Percentiles rank a stretch among this genome's conserved stretches.
Conservation (phyloP, 1,140 invertebrate genomes). For the Zelostemma sp. region DNA sequence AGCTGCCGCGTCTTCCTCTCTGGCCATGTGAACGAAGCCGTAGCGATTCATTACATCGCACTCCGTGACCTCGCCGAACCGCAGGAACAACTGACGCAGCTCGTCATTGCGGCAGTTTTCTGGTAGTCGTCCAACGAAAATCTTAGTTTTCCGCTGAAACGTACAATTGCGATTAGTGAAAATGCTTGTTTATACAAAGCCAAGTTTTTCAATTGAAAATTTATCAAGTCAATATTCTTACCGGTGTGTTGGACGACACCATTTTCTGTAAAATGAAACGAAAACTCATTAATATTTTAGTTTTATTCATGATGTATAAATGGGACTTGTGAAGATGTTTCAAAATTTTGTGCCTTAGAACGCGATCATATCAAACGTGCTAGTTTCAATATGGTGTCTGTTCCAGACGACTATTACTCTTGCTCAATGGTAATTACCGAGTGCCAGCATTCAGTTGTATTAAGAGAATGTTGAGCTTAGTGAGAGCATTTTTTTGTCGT, state of each 20-base stretch:
- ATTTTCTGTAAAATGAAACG: conserved; percentile 45
- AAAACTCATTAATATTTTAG: background rate
- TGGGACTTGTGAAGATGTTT: background rate
- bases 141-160: conserved; percentile 68
- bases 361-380: conserved; percentile 54
- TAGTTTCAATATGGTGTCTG: conserved; percentile 63
- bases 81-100: conserved; percentile 64
- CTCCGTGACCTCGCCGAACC: conserved; percentile 67
- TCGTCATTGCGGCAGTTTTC: conserved; percentile 69
- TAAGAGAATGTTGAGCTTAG: conserved; percentile 43
- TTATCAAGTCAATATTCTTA: conserved; percentile 30
- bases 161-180: no score
- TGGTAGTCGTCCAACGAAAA: conserved; percentile 68
- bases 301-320: background rate
- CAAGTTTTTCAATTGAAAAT: no score
- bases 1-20: conserved; percentile 65
- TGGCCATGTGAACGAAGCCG: conserved; percentile 68
- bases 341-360: conserved; percentile 57
- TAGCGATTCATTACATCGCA: conserved; percentile 69
- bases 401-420: conserved; percentile 58
- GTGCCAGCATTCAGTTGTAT: conserved; percentile 28
- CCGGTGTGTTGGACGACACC: conserved; percentile 52
- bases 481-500: conserved; percentile 36
- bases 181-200: no score
- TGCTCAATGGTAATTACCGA: conserved; percentile 52